Evolutionary conservation across 2,113 vertebrate species (phyloP).

Genomic region (Rhipidura dahli): DNA sequence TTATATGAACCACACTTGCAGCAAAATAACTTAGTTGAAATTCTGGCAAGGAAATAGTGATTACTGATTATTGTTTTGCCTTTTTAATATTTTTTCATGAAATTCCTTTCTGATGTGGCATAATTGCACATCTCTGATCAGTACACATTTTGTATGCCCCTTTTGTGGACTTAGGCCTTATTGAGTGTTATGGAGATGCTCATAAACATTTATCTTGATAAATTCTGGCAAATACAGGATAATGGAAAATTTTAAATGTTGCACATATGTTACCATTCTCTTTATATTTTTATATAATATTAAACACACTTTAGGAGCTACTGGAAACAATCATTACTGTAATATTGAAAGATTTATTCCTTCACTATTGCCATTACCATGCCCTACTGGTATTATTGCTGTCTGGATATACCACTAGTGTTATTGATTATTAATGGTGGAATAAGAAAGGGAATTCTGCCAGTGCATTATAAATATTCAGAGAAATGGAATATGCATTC

Average conservation of each 20-base stretch:
- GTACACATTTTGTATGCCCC: neutral
- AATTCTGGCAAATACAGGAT: neutral
- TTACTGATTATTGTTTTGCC: neutral
- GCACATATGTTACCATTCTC: neutral
- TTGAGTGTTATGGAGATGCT: neutral
- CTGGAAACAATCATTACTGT: neutral
- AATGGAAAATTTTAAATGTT: neutral
- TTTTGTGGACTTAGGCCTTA: neutral
- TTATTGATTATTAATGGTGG: neutral
- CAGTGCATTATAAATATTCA: neutral
- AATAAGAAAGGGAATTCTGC: neutral
- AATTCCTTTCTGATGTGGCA: neutral
- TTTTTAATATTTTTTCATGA: neutral
- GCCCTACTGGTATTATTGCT: neutral
- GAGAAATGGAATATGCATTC: neutral
- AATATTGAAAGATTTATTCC: neutral
- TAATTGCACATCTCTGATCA: neutral
- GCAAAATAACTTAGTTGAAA: neutral
- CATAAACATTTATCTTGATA: neutral
- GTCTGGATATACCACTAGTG: neutral
- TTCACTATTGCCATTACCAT: neutral
- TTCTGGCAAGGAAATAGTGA: neutral
- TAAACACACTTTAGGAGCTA: neutral
- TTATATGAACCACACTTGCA: neutral
- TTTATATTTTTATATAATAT: neutral